These are phyloP conservation scores for Brienomyrus longianalis DNA, from an alignment of 2,113 vertebrate genomes.

Conservation along the genomic window DNA sequence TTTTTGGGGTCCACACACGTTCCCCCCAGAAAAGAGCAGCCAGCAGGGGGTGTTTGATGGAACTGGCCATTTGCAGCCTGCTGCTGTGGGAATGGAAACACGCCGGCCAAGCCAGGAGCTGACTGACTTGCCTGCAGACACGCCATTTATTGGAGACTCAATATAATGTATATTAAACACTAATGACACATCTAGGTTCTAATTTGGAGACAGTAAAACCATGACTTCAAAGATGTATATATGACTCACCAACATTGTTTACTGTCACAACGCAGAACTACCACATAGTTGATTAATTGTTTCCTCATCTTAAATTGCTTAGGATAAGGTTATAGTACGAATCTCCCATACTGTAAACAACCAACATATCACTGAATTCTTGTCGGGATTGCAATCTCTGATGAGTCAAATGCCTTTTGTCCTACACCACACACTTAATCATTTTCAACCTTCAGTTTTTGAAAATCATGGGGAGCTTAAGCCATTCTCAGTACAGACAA, in stretches of 20 bases:
- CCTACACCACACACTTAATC: not conserved
- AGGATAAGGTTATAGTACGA: not conserved
- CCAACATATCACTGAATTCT: not conserved
- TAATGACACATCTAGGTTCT: not conserved
- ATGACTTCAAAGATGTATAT: constrained; percentile 1
- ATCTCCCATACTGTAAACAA: not conserved
- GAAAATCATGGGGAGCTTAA: not conserved
- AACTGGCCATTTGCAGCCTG: not conserved
- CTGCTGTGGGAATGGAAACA: not conserved
- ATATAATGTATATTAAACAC: not conserved
- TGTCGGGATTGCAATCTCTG: not conserved
- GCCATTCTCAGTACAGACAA: not conserved
- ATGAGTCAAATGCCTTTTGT: not conserved
- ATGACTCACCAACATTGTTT: not conserved
- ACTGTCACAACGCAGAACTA: not conserved
- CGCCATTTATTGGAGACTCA: not conserved
- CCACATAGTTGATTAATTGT: not conserved
- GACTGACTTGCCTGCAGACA: not conserved
- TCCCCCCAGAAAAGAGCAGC: not conserved
- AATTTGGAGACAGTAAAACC: not conserved
- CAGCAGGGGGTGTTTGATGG: not conserved
- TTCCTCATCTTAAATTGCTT: not conserved
- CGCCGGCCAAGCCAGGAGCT: not conserved
- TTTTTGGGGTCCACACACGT: not conserved
- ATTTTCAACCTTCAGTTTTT: not conserved